Conservation (phyloP, 2,113 vertebrate species). For the Lepus americanus region DNA sequence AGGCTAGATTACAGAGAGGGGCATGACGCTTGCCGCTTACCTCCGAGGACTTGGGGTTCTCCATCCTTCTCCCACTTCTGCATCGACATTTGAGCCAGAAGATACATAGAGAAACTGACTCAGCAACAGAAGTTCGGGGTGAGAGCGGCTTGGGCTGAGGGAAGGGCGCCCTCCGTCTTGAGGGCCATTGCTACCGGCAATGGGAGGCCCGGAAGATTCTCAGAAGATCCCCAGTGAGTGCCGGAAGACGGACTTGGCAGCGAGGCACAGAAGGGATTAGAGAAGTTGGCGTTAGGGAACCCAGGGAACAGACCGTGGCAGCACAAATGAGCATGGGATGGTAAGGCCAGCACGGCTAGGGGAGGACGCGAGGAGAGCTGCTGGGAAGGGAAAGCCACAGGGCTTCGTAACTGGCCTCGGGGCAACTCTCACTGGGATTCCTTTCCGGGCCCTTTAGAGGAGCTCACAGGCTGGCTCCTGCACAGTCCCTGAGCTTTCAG, state of each 20-base stretch:
- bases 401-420: background rate
- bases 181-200: background rate
- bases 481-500: no score
- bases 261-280: background rate
- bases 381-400: background rate
- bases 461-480: no score
- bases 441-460: no score
- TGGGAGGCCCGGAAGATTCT: background rate
- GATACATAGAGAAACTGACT: background rate
- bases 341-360: no score
- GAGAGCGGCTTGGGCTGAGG: no score
- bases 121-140: rapidly evolving
- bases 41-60: background rate
- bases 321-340: background rate
- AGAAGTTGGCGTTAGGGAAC: background rate
- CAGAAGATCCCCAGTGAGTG: background rate
- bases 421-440: no score
- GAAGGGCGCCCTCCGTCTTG: background rate
- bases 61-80: background rate
- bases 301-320: background rate
- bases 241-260: background rate
- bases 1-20: background rate
- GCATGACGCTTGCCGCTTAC: background rate
- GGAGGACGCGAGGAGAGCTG: background rate
- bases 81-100: background rate